Conservation (phyloP, 2,888 invertebrate genomes). For the Sceliomorpha sp. region DNA sequence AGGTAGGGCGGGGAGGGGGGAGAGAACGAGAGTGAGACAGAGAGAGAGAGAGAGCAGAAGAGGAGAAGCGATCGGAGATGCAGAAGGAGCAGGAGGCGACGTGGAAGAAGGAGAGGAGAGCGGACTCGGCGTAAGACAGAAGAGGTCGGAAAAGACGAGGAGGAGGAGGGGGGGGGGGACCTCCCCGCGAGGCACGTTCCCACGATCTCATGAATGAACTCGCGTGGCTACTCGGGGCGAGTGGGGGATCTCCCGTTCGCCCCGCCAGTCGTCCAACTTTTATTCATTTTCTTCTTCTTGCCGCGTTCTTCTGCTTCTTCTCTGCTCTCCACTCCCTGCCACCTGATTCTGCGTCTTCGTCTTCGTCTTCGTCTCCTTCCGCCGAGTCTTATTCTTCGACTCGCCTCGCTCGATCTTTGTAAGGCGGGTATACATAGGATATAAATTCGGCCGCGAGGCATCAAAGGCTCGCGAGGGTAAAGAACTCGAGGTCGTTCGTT, state of each 20-base stretch:
- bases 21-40: slow-evolving; percentile 26
- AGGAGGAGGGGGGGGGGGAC: slow-evolving; percentile 69
- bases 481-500: slow-evolving; percentile 61
- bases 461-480: slow-evolving; percentile 59
- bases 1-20: slow-evolving; percentile 26
- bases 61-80: slow-evolving; percentile 18
- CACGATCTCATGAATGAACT: slow-evolving; percentile 81
- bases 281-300: slow-evolving; percentile 46
- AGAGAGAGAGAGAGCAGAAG: slow-evolving; percentile 22
- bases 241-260: slow-evolving; percentile 62
- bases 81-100: slow-evolving; percentile 27
- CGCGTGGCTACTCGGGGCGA: slow-evolving; percentile 75
- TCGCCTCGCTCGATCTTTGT: slow-evolving; percentile 33
- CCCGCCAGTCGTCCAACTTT: slow-evolving; percentile 48
- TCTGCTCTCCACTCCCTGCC: slow-evolving; percentile 27
- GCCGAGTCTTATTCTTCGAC: slow-evolving; percentile 18
- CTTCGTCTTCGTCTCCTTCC: slow-evolving; percentile 20
- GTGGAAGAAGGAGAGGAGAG: slow-evolving; percentile 26
- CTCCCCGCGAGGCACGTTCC: slow-evolving; percentile 75
- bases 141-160: slow-evolving; percentile 36
- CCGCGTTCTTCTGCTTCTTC: too few species aligned
- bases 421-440: slow-evolving; percentile 48
- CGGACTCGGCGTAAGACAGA: slow-evolving; percentile 27
- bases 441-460: slow-evolving; percentile 52
- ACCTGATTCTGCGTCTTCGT: slow-evolving; percentile 26